Conservation (phyloP, 2,888 invertebrate genomes). For the Cloeon dipterum region DNA sequence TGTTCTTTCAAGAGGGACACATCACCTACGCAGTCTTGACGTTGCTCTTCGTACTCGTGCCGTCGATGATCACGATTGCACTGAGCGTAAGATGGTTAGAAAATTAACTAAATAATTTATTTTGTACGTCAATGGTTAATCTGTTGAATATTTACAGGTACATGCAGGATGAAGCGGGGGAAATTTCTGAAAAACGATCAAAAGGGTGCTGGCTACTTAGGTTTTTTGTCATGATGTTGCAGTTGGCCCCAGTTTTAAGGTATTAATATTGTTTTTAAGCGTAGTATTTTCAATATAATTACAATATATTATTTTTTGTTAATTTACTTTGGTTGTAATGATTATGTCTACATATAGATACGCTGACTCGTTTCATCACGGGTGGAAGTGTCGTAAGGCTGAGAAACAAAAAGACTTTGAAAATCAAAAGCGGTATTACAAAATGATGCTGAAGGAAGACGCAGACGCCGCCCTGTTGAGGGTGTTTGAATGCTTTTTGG, state of each 20-base stretch:
- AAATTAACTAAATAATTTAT: background rate
- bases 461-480: slow-evolving; percentile 53
- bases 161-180: slow-evolving; percentile 24
- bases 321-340: background rate
- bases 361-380: slow-evolving; percentile 28
- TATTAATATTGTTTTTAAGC: slow-evolving; percentile 11
- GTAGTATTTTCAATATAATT: slow-evolving; percentile 2
- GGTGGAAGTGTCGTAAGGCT: slow-evolving; percentile 37
- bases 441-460: slow-evolving; percentile 54
- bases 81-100: slow-evolving; percentile 47
- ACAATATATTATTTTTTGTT: slow-evolving; percentile 2
- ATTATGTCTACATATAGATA: too few species aligned
- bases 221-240: slow-evolving; percentile 36
- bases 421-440: slow-evolving; percentile 40
- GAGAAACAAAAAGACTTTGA: slow-evolving; percentile 28
- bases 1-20: slow-evolving; percentile 30
- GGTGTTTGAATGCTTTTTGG: slow-evolving; percentile 58
- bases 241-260: slow-evolving; percentile 48
- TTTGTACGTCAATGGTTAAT: background rate
- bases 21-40: slow-evolving; percentile 42
- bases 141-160: slow-evolving; percentile 23
- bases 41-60: slow-evolving; percentile 41
- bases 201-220: slow-evolving; percentile 32
- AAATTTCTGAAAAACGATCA: slow-evolving; percentile 30
- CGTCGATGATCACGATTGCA: slow-evolving; percentile 49